Conservation (phyloP, 2,797 vertebrate genomes). For the Syndactyla subalaris region DNA sequence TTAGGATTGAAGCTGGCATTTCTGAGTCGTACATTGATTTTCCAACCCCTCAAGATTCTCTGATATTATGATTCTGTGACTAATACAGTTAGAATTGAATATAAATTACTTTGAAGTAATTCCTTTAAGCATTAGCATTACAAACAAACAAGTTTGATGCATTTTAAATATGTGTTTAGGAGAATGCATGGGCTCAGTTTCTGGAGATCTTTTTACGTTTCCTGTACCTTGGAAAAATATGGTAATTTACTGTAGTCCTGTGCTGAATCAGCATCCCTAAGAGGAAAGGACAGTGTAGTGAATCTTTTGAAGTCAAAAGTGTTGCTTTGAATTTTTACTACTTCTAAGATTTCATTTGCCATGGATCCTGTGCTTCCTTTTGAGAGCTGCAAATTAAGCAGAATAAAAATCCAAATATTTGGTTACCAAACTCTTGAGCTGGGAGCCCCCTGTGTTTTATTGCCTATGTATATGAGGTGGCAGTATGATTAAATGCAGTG, state of each 20-base stretch:
- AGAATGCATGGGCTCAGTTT: not conserved
- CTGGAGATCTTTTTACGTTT: not conserved
- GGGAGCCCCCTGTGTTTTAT: not conserved
- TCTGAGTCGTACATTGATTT: not conserved
- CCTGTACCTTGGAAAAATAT: not conserved
- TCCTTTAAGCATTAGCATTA: not conserved
- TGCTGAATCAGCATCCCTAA: not conserved
- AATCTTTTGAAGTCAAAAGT: not conserved
- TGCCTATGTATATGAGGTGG: rapidly evolving
- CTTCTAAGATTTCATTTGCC: not conserved
- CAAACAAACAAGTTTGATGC: not conserved
- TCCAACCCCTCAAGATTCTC: not conserved
- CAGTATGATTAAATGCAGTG: not conserved
- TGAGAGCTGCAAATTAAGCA: not conserved
- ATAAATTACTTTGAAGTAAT: not conserved
- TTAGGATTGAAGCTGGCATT: not conserved
- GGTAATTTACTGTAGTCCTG: not conserved
- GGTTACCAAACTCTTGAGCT: not conserved
- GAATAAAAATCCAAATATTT: not conserved
- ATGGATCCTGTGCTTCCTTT: not conserved
- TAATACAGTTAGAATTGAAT: not conserved
- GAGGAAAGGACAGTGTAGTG: not conserved
- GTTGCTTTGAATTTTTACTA: not conserved
- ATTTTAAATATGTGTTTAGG: not conserved
- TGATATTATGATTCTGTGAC: not conserved